These are phyloP conservation scores for Oscheius myriophilus DNA, from an alignment of 2,888 invertebrate species.

Conservation along the genomic window DNA sequence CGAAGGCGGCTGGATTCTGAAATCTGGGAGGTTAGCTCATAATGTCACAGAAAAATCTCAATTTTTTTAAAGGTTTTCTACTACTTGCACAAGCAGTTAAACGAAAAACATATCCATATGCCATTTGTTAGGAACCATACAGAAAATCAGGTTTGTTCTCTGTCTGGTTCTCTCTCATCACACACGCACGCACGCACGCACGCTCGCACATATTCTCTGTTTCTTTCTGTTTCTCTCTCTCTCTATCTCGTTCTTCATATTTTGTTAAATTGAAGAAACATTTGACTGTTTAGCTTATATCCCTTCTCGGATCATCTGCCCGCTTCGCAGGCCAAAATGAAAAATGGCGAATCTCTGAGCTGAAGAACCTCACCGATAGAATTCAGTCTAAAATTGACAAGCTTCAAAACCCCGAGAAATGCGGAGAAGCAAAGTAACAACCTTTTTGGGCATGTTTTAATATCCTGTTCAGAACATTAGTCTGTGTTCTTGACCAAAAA, in stretches of 20 bases:
- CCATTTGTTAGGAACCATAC: constrained; percentile 28
- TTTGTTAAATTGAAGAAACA: no score
- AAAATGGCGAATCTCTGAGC: constrained; percentile 29
- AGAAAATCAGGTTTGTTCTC: constrained; percentile 32
- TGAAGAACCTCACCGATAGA: constrained; percentile 31
- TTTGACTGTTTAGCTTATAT: constrained; percentile 36
- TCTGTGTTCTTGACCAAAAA: constrained; percentile 96
- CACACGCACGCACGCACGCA: no score
- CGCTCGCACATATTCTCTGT: no score
- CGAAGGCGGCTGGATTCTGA: constrained; percentile 41
- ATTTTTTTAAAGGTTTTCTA: constrained; percentile 31
- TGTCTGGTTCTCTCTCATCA: no score
- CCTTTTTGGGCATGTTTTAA: background rate
- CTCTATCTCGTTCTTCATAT: no score
- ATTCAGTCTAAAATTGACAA: constrained; percentile 53
- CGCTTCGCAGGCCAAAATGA: constrained; percentile 31
- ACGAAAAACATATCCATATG: background rate
- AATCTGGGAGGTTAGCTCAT: constrained; percentile 45
- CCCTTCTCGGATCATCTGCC: constrained; percentile 36
- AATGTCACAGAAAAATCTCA: no score
- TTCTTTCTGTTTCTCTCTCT: no score
- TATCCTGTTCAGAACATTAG: constrained; percentile 79
- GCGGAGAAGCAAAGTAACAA: constrained; percentile 49
- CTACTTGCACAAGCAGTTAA: constrained; percentile 27
- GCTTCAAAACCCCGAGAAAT: constrained; percentile 63